Base-by-base conservation (phyloP, 2,888 invertebrate genomes). In the Mythimna impura region DNA sequence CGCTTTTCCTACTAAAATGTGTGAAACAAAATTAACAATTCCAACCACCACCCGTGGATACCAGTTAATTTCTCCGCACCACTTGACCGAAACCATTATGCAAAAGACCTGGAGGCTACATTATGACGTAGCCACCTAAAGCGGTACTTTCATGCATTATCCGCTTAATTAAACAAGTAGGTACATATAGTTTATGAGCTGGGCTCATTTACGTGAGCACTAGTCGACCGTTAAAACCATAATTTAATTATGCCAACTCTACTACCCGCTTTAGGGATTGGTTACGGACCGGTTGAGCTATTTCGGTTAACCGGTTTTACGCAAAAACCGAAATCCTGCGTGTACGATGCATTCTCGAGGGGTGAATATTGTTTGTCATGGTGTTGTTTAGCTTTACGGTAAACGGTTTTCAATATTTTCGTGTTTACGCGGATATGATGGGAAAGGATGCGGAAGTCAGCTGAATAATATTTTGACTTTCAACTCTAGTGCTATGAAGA, bases 101-200 rank as follows among this genome's bases (percentile, higher is more conserved):
- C 82, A 82, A 86, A 86, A 71, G 65, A 82, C 69, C 86, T 67
- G 65, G 36, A 82, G 72, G 74, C 82, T 80, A 65, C 80, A 66
- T 71, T 71, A 81, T 73, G 68, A 68, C 61, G 73, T 73, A 55
- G 78, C 71, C 71, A 80, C 75, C 84, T 74, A 77, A 79, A 75
- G 81, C 78, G 78, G 60, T 61, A 75, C 69, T 82, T 79, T 81
- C 82, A 88, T 85, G 86, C 83, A 86, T 89, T 87, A 90, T 88
- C 84, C 79, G 76, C 81, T 89, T 90, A 91, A 91, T 92, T 90
- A 90, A 90, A 85, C 88, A 84, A 81, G 87, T 47, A 47, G 47
- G 2, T 86, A 82, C 82, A 82, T 87, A 87, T 86, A 87, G 87
- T 89, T 89, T 90, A 91, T 89, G 85, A 88, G 73, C 76, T 71